Evolutionary conservation across 2,888 invertebrate genomes (phyloP).

Genomic region (Mimas tiliae): DNA sequence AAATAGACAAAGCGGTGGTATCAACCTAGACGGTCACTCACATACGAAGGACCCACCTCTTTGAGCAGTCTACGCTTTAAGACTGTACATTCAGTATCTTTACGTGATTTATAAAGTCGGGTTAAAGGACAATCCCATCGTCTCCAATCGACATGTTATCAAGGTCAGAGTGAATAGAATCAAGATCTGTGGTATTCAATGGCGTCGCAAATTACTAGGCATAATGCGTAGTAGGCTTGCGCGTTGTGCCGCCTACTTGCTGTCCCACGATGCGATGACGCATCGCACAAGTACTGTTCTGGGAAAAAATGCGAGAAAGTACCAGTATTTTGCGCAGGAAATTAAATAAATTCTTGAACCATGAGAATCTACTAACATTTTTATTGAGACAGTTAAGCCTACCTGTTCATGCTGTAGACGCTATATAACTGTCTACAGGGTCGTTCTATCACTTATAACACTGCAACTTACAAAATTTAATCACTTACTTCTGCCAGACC

Average conservation of each 20-base stretch:
- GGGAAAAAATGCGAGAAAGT: constrained; percentile 21
- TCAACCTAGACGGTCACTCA: no score
- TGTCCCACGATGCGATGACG: constrained; percentile 29
- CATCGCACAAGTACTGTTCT: constrained; percentile 9
- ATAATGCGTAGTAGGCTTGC: constrained; percentile 4
- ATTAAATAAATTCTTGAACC: background rate
- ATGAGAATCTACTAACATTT: background rate
- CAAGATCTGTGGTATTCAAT: constrained; percentile 4
- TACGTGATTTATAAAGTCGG: no score
- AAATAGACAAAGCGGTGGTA: no score
- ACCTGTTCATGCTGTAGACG: no score
- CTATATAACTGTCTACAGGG: no score
- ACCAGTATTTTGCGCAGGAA: background rate
- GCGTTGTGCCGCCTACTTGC: constrained; percentile 10
- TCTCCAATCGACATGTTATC: background rate
- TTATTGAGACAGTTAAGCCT: no score
- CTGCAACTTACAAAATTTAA: no score
- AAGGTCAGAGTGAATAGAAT: constrained; percentile 15
- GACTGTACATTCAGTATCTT: no score
- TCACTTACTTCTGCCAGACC: no score
- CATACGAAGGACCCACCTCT: no score
- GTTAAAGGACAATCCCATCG: background rate
- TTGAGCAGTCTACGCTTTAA: no score
- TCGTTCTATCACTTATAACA: no score
- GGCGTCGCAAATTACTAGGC: constrained; percentile 15